These are phyloP conservation scores for Meloidogyne hapla DNA, from an alignment of 1,140 invertebrate species.

Conservation along the genomic window DNA sequence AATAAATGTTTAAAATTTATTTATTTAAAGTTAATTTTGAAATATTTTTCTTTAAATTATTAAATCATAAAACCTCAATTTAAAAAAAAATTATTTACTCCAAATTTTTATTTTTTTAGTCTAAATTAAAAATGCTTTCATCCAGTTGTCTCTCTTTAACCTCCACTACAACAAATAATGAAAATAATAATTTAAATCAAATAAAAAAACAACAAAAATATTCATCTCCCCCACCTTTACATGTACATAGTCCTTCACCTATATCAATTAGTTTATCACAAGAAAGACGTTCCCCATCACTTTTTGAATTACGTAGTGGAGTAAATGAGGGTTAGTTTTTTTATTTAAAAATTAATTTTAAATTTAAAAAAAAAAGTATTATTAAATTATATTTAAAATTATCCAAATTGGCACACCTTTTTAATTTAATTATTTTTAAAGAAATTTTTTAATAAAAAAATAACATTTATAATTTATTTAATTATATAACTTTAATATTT, in stretches of 20 bases:
- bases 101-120: not conserved
- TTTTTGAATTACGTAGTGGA: conserved; percentile 4
- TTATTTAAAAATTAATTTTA: not conserved
- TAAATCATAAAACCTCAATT: too few species aligned
- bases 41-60: too few species aligned
- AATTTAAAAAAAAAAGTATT: too few species aligned
- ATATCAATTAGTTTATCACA: not conserved
- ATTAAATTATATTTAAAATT: too few species aligned
- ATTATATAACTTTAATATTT: too few species aligned
- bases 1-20: too few species aligned
- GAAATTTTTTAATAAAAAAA: too few species aligned
- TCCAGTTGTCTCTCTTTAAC: not conserved
- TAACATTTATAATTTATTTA: too few species aligned
- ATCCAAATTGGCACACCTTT: too few species aligned
- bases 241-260: not conserved
- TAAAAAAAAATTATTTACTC: not conserved
- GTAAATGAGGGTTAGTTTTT: not conserved
- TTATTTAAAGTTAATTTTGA: too few species aligned
- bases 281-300: conserved; percentile 4
- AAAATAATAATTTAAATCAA: not conserved
- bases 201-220: not conserved
- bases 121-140: not conserved
- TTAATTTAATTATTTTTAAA: too few species aligned
- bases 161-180: not conserved
- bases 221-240: not conserved